Conservation (phyloP, 2,113 vertebrate genomes). For the Lutjanus erythropterus region DNA sequence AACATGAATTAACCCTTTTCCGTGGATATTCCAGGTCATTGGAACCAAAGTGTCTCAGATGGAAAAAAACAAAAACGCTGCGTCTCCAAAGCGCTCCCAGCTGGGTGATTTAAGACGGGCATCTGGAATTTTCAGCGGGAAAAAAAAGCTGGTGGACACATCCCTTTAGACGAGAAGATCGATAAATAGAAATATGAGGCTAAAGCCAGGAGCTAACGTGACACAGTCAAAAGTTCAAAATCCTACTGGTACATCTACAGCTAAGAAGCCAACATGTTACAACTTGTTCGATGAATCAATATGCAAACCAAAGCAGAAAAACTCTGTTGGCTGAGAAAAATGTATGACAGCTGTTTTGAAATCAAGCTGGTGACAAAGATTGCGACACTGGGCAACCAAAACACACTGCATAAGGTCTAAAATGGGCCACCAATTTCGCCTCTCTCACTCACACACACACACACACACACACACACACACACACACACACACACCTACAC, state of each 20-base stretch:
- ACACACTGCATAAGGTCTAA: constrained; percentile 8
- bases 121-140: too few species aligned
- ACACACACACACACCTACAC: constrained; percentile 1
- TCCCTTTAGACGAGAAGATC: background rate
- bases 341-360: background rate
- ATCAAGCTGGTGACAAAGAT: constrained; percentile 1
- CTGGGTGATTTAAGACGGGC: too few species aligned
- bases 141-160: too few species aligned
- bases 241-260: background rate
- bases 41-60: too few species aligned
- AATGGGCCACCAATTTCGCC: background rate
- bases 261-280: background rate
- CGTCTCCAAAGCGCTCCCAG: too few species aligned
- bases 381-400: background rate
- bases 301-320: background rate
- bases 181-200: background rate
- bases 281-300: background rate
- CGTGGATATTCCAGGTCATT: too few species aligned
- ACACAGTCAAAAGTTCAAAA: background rate
- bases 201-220: background rate
- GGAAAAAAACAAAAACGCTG: too few species aligned
- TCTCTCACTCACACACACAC: constrained; percentile 1
- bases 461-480: constrained; percentile 1
- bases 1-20: too few species aligned
- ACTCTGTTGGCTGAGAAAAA: background rate